phyloP scores from a whole-genome alignment of 2,888 invertebrate species.

The Clepsis dumicolana region DNA sequence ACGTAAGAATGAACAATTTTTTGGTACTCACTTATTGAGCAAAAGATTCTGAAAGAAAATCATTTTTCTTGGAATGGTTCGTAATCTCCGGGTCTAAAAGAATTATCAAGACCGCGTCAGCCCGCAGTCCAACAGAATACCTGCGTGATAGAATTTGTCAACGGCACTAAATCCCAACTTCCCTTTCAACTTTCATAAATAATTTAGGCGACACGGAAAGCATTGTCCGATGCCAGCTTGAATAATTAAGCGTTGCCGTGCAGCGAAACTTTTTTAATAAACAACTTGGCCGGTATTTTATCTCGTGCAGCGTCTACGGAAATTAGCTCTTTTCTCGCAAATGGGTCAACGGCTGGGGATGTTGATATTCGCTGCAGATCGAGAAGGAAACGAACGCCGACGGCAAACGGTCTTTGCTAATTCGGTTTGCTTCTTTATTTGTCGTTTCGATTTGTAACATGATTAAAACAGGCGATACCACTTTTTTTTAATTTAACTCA shows the following conservation, averaged over 20 bases:
- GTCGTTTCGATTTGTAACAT: neutral
- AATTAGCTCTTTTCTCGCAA: constrained; percentile 33
- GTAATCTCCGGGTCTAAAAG: too few relatives aligned
- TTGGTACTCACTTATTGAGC: neutral
- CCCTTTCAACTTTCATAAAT: constrained; percentile 35
- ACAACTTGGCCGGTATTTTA: constrained; percentile 29
- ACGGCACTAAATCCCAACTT: constrained; percentile 10
- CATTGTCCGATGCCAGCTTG: constrained; percentile 20
- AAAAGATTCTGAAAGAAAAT: too few relatives aligned
- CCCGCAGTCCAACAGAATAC: too few relatives aligned
- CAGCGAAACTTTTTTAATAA: constrained; percentile 40
- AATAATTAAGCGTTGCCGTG: constrained; percentile 34
- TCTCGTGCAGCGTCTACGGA: constrained; percentile 19
- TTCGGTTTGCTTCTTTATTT: neutral
- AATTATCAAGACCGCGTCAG: too few relatives aligned
- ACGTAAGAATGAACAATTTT: neutral
- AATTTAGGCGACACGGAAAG: constrained; percentile 26
- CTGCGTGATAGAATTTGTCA: too few relatives aligned
- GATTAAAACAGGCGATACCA: too few relatives aligned
- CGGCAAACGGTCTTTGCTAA: neutral
- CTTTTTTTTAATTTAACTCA: neutral
- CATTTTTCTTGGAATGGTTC: too few relatives aligned
- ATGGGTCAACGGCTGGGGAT: constrained; percentile 29
- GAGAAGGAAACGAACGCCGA: constrained; percentile 15
- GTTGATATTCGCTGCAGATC: constrained; percentile 32